A percentile compares a stretch with the other conserved stretches of the same genome.
phyloP scores from a whole-genome alignment of 2,888 invertebrate species.

The Nesidiocoris tenuis region DNA sequence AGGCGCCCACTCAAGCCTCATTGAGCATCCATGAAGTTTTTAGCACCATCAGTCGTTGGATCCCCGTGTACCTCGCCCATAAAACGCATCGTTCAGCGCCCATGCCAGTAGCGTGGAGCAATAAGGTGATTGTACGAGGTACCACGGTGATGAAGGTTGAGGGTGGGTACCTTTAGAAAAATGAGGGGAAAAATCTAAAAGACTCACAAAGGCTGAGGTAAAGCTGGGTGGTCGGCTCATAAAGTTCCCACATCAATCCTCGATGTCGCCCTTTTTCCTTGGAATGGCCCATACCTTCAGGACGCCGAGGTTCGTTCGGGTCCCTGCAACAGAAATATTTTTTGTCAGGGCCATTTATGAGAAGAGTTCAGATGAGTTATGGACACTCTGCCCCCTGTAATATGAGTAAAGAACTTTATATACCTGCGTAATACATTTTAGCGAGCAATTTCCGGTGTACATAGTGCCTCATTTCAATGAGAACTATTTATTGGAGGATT shows the following conservation, averaged over 20 bases:
- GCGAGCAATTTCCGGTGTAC: no score
- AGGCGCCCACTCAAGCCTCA: no score
- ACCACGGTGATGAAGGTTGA: background rate
- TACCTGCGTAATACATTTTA: no score
- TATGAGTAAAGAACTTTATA: no score
- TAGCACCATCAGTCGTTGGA: no score
- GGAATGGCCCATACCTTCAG: conserved; percentile 53
- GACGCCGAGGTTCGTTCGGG: conserved; percentile 50
- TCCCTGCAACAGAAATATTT: conserved; percentile 55
- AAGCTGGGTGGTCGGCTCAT: conserved; percentile 74
- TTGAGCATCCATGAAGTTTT: no score
- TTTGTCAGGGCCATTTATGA: background rate
- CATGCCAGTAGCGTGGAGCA: background rate
- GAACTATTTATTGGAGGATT: no score
- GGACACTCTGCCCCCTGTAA: background rate
- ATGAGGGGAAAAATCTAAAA: background rate
- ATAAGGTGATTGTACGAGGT: background rate
- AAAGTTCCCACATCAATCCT: conserved; percentile 72
- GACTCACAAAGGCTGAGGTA: conserved; percentile 74
- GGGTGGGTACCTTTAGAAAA: background rate
- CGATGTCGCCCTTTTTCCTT: conserved; percentile 64
- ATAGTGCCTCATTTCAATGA: no score
- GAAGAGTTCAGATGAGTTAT: background rate
- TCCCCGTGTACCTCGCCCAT: no score
- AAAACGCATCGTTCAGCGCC: background rate